Base-by-base conservation (phyloP, 1,140 invertebrate genomes). In the Drosophila setifemur region DNA sequence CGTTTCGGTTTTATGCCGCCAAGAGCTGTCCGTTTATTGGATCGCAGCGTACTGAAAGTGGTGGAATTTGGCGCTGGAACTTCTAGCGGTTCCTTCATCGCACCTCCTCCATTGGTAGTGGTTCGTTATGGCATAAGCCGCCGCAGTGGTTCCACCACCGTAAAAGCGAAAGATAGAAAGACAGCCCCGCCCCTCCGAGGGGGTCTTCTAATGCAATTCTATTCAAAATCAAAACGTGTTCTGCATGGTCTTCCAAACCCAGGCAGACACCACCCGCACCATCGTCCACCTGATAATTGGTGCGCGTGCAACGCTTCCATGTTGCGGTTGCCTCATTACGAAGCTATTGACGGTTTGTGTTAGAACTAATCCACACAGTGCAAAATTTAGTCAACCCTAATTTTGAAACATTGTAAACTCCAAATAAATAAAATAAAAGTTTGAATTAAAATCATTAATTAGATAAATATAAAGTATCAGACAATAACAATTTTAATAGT, bases 161-260 rank as follows among this genome's bases (percentile, higher is more conserved):
- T 33, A 33, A 33, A 33, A 33, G 31, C 33, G 12, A 37, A 37
- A 37, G 12, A 37, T 18, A 16, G 33, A 7, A 14, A 12, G 31
- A 12, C 12, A 14, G 14, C 29, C 29, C 29, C n/a, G 2, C 12
- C 29, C 8, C 8, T 29, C 19, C 26, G 33, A 28, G 29, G 33
- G 31, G 26, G 29, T 26, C 53, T 49, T 40, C 79, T 85, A 83
- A 83, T 83, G 79, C 79, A 72, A 60, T 83, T 58, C 74, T 61
- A 83, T 83, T 83, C 79, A 83, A 83, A 83, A 83, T 85, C 79
- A 83, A 79, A 83, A 79, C 79, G 79, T 83, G 79, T 74, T 61
- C 74, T 45, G 52, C 35, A 50, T 31, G 50, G 31, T 45, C 25
- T 12, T 11, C 11, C 6, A 29, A 9, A n/a, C 29, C 23, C 31